Percentiles rank a stretch among this genome's conserved stretches.
Conservation (phyloP, 1,140 invertebrate genomes). For the Drosophila parabipectinata region DNA sequence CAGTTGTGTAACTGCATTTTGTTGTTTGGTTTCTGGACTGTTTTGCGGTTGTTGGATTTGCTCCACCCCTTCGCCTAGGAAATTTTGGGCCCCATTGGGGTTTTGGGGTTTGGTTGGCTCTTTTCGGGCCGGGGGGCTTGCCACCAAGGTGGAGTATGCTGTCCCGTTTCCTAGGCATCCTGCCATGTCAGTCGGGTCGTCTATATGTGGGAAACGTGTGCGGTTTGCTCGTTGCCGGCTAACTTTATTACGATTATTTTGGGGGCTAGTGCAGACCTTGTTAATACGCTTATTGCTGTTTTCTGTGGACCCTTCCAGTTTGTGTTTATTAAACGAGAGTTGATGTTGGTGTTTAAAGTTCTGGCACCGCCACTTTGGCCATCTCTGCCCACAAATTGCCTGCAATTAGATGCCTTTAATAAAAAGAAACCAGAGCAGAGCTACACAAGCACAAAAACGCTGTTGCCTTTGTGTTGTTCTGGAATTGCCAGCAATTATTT, state of each 20-base stretch:
- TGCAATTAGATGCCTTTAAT: conserved; percentile 74
- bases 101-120: conserved; percentile 39
- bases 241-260: conserved; percentile 62
- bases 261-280: conserved; percentile 34
- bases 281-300: conserved; percentile 72
- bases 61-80: background rate
- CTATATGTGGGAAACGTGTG: conserved; percentile 32
- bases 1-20: conserved; percentile 41
- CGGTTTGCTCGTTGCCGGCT: conserved; percentile 41
- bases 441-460: conserved; percentile 41
- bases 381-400: conserved; percentile 59
- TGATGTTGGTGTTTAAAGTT: conserved; percentile 62
- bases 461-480: conserved; percentile 36
- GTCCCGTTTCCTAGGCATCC: conserved; percentile 4
- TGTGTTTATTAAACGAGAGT: conserved; percentile 68
- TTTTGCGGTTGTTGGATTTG: conserved; percentile 44
- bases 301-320: background rate
- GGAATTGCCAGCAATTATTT: conserved; percentile 80
- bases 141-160: conserved; percentile 13
- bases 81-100: conserved; percentile 7
- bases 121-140: conserved; percentile 18
- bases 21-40: conserved; percentile 46
- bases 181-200: conserved; percentile 28
- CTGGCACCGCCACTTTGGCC: conserved; percentile 37
- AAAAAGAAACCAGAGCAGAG: conserved; percentile 26